A percentile compares a stretch with the other conserved stretches of the same genome.
These are phyloP conservation scores for Rhodeus uyekii DNA, from an alignment of 2,797 vertebrate species.

Conservation along the genomic window DNA sequence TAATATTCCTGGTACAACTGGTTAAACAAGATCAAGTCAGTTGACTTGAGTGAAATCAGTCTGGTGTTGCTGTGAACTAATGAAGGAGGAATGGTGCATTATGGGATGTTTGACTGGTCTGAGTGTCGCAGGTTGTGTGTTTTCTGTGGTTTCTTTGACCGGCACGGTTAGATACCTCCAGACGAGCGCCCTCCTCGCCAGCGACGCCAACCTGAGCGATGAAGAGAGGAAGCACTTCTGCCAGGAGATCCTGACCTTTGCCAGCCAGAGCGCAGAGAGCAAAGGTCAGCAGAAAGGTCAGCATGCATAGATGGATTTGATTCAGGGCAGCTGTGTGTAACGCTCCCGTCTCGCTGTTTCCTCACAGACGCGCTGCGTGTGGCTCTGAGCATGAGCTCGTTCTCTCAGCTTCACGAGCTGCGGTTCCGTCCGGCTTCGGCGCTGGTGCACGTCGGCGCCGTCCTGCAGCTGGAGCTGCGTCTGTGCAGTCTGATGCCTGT, in stretches of 20 bases:
- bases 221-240: conserved; percentile 89
- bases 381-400: conserved; percentile 84
- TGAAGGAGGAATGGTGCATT: too few relatives aligned
- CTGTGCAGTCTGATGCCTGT: conserved; percentile 89
- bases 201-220: conserved; percentile 83
- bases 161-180: conserved; percentile 85
- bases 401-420: conserved; percentile 85
- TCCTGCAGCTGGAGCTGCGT: conserved; percentile 84
- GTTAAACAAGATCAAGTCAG: too few relatives aligned
- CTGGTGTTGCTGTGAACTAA: too few relatives aligned
- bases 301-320: too few relatives aligned
- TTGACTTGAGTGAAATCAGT: too few relatives aligned
- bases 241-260: conserved; percentile 89
- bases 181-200: conserved; percentile 91
- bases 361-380: conserved; percentile 79
- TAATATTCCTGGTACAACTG: too few relatives aligned
- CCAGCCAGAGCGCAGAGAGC: conserved; percentile 70
- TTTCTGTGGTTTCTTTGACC: conserved; percentile 80
- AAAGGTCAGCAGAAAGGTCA: conserved; percentile 67
- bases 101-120: too few relatives aligned
- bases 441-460: conserved; percentile 88
- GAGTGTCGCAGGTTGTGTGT: too few relatives aligned
- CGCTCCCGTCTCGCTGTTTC: background rate
- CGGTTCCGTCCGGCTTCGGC: conserved; percentile 85
- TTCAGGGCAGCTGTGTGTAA: too few relatives aligned